Evolutionary conservation across 2,888 invertebrate species (phyloP).

Genomic region (Drosophila robusta): DNA sequence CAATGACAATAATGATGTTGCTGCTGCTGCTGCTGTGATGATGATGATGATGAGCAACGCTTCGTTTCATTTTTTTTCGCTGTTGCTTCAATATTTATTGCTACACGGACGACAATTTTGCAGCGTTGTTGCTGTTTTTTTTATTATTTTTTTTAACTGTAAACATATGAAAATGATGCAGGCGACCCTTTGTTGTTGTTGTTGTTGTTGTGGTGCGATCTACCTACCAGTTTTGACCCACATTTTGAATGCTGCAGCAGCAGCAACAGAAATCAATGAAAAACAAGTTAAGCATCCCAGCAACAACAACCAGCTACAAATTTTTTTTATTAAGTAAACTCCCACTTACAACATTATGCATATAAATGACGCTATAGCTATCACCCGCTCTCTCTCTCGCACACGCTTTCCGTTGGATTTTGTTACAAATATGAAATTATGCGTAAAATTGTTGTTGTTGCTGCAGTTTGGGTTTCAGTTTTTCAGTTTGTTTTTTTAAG

Average conservation of each 20-base stretch:
- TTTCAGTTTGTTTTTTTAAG: conserved; percentile 20
- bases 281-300: conserved; percentile 62
- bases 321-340: conserved; percentile 53
- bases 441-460: conserved; percentile 70
- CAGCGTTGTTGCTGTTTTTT: conserved; percentile 26
- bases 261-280: conserved; percentile 47
- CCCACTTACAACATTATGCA: conserved; percentile 74
- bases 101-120: conserved; percentile 58
- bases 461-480: conserved; percentile 52
- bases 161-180: conserved; percentile 55
- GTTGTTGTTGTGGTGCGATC: conserved; percentile 33
- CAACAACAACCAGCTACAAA: conserved; percentile 22
- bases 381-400: background rate
- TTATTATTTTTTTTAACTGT: conserved; percentile 68
- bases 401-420: conserved; percentile 46
- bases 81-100: conserved; percentile 65
- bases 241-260: conserved; percentile 55
- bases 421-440: conserved; percentile 80
- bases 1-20: conserved; percentile 34
- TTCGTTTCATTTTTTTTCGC: conserved; percentile 46
- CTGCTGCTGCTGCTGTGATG: conserved; percentile 20
- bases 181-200: conserved; percentile 47
- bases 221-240: conserved; percentile 72
- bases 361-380: conserved; percentile 43
- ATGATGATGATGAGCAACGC: conserved; percentile 48